phyloP scores from a whole-genome alignment of 1,140 invertebrate species.

The Bactericera cockerelli region DNA sequence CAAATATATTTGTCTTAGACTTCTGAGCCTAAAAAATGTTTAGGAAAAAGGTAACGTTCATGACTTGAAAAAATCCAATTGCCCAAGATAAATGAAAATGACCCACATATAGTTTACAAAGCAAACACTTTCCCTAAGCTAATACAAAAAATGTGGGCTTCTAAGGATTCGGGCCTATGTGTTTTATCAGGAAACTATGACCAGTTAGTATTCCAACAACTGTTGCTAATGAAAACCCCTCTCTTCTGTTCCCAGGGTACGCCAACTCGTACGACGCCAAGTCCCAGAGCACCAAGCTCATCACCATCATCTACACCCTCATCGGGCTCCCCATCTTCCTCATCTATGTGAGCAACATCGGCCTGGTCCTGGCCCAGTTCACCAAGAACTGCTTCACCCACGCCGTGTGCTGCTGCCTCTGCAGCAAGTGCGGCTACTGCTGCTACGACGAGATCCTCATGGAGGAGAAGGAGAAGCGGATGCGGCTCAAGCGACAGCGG shows the following conservation, averaged over 20 bases:
- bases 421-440: conserved; percentile 69
- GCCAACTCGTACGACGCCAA: conserved; percentile 70
- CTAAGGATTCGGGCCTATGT: no score
- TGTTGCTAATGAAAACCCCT: no score
- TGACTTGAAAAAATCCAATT: no score
- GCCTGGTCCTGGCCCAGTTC: conserved; percentile 62
- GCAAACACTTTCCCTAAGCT: no score
- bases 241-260: conserved; percentile 46
- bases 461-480: conserved; percentile 56
- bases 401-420: conserved; percentile 63
- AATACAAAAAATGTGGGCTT: no score
- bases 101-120: no score
- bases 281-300: conserved; percentile 45
- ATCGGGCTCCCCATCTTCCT: conserved; percentile 83
- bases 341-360: conserved; percentile 69
- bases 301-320: conserved; percentile 76
- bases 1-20: no score
- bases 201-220: no score
- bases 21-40: no score
- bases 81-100: no score
- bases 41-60: no score
- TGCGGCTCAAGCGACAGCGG: conserved; percentile 57
- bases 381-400: conserved; percentile 75
- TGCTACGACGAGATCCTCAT: conserved; percentile 67
- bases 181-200: no score